Base-by-base conservation (phyloP, 2,797 vertebrate species). In the Anas flavirostris region DNA sequence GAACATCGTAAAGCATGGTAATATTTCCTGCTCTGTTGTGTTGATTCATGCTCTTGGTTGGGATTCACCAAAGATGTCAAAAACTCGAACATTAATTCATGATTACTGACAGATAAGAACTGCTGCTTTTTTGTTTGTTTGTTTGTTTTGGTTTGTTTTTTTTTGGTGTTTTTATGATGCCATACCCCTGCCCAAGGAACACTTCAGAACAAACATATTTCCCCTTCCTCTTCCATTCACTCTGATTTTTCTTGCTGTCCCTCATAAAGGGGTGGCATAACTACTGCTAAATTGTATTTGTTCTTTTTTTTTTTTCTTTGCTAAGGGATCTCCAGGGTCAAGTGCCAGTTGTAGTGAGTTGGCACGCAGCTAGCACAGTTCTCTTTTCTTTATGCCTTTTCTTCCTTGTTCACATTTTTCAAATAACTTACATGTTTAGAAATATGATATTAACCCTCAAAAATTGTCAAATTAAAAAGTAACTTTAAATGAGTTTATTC, bases 121-220 rank as follows among this genome's bases (percentile, higher is more conserved):
- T 69, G 46, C 7, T 81, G 8, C 12, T 52, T 1, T 19, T 44
- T 19, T 19, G 43, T 18, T 19, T 44, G 9, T 19, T 44, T 44
- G 81, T 62, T 19, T 52, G 6, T 10, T 46, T 46, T 46, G 7
- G 37, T 39, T 10, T 10, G 11, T 11, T 37, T 46, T 93, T 18
- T 7, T 60, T 85, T 72, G 16, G 16, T 43, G 43, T 17, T 28
- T 16, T 7, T 25, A 31, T 31, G 58, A 15, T 56, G 56, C 33
- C 4, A 15, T 3, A 16, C 25, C 5, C 1, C 9, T 3, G 0
- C 2, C 8, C 44, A 50, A 68, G 48, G 83, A 81, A 73, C 3
- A 44, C 13, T 48, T 64, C 55, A 59, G 13, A 67, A 67, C 10
- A 82, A n/a, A 21, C 31, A 19, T 39, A 8, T 22, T n/a, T 25